Evolutionary conservation across 2,888 invertebrate genomes (phyloP).

Genomic region (Heteromyza rotundicornis): DNA sequence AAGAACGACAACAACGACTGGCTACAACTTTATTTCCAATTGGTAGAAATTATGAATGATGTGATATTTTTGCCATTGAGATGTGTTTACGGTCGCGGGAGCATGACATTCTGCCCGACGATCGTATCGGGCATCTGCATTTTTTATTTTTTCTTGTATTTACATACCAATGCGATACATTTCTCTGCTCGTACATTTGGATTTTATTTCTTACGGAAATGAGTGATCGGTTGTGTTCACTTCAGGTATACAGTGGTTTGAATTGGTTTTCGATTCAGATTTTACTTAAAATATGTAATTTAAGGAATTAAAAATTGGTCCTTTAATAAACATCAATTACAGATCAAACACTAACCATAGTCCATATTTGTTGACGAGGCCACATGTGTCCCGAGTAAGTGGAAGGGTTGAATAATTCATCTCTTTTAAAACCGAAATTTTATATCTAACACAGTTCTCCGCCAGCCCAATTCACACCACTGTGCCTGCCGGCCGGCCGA

Average conservation of each 20-base stretch:
- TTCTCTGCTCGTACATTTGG: slow-evolving; percentile 31
- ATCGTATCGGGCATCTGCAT: slow-evolving; percentile 36
- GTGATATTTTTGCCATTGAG: slow-evolving; percentile 51
- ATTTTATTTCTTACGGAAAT: slow-evolving; percentile 50
- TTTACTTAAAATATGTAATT: too few species aligned
- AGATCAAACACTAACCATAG: too few species aligned
- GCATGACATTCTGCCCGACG: slow-evolving; percentile 46
- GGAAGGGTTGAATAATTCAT: too few species aligned
- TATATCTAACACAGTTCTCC: too few species aligned
- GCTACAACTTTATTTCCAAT: slow-evolving; percentile 46
- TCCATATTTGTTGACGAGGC: too few species aligned
- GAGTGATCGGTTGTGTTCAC: slow-evolving; percentile 50
- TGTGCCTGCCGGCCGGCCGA: slow-evolving; percentile 7
- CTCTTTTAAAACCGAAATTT: too few species aligned
- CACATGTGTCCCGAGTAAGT: too few species aligned
- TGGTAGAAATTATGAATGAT: slow-evolving; percentile 52
- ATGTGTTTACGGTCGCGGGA: slow-evolving; percentile 54
- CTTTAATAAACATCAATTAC: too few species aligned
- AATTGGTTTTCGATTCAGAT: too few species aligned
- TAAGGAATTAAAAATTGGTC: too few species aligned
- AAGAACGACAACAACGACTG: slow-evolving; percentile 26
- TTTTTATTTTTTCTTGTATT: too few species aligned
- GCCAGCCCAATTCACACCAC: background rate
- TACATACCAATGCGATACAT: slow-evolving; percentile 24
- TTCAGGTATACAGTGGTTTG: slow-evolving; percentile 15